Conservation (phyloP, 2,797 vertebrate genomes). For the Zenarchopterus dispar region DNA sequence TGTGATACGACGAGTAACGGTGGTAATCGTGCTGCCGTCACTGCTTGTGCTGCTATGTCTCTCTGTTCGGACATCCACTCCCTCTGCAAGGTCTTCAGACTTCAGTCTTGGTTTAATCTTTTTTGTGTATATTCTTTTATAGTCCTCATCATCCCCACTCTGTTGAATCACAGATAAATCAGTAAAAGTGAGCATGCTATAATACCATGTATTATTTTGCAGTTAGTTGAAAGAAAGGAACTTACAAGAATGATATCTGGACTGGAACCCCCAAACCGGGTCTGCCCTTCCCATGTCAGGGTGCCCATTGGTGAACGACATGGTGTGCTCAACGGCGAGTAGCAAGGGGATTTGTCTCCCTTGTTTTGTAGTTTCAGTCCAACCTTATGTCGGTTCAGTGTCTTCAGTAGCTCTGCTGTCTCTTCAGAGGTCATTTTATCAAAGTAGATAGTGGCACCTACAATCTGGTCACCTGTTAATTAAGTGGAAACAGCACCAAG, state of each 20-base stretch:
- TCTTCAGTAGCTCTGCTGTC: slow-evolving; percentile 89
- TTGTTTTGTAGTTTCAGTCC: slow-evolving; percentile 94
- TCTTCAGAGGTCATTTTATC: slow-evolving; percentile 93
- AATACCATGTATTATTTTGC: slow-evolving; percentile 5
- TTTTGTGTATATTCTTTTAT: slow-evolving; percentile 91
- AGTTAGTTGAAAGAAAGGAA: slow-evolving; percentile 11
- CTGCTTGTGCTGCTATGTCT: slow-evolving; percentile 91
- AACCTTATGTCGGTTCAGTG: slow-evolving; percentile 90
- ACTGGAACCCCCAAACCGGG: slow-evolving; percentile 79
- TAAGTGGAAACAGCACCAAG: slow-evolving; percentile 12
- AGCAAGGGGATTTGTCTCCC: slow-evolving; percentile 87
- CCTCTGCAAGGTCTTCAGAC: slow-evolving; percentile 87
- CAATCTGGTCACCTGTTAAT: slow-evolving; percentile 91
- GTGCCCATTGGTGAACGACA: slow-evolving; percentile 86
- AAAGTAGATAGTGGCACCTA: slow-evolving; percentile 95
- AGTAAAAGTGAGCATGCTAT: neutral
- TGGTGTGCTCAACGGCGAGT: slow-evolving; percentile 82
- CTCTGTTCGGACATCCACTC: slow-evolving; percentile 85
- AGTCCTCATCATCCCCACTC: slow-evolving; percentile 95
- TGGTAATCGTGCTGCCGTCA: slow-evolving; percentile 88
- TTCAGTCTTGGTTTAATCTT: slow-evolving; percentile 95
- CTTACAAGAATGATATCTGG: slow-evolving; percentile 92
- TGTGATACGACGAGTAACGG: slow-evolving; percentile 91
- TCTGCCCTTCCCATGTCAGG: slow-evolving; percentile 80
- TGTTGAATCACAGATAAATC: slow-evolving; percentile 65